These are phyloP conservation scores for Caenorhabditis macrosperma DNA, from an alignment of 2,888 invertebrate species.

Conservation along the genomic window DNA sequence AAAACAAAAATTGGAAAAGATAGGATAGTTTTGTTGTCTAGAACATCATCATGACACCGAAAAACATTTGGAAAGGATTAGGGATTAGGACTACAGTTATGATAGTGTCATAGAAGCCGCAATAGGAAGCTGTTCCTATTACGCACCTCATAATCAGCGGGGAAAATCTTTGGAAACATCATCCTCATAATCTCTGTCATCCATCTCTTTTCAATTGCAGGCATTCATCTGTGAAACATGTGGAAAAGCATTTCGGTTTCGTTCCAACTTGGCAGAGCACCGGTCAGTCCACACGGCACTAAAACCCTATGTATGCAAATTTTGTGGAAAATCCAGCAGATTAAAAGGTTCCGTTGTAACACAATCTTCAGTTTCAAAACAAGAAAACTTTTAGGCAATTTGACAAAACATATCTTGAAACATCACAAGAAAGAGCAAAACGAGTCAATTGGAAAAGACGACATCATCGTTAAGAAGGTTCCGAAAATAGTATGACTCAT, in stretches of 20 bases:
- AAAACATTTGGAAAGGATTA: constrained; percentile 34
- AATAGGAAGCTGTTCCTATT: constrained; percentile 6
- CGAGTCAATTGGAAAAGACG: constrained; percentile 79
- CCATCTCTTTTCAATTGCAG: constrained; percentile 58
- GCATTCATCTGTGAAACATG: constrained; percentile 80
- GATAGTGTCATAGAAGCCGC: neutral
- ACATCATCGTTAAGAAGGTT: constrained; percentile 80
- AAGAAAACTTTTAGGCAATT: constrained; percentile 74
- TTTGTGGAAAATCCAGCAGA: constrained; percentile 79
- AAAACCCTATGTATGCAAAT: constrained; percentile 80
- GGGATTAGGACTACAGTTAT: constrained; percentile 55
- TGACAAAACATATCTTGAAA: constrained; percentile 80
- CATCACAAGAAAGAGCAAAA: constrained; percentile 80
- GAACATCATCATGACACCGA: constrained; percentile 24
- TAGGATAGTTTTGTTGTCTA: constrained; percentile 23
- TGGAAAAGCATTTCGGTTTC: constrained; percentile 80
- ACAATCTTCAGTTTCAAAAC: neutral
- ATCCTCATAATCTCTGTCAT: constrained; percentile 7
- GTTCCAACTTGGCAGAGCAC: constrained; percentile 80
- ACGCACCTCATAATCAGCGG: constrained; percentile 3
- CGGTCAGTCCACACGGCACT: constrained; percentile 80
- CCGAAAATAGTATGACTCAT: constrained; percentile 38
- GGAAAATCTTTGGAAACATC: constrained; percentile 23
- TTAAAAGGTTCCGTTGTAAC: constrained; percentile 74
- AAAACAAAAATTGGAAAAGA: constrained; percentile 13